phyloP scores from a whole-genome alignment of 2,888 invertebrate species.

The Acrobasis repandana region DNA sequence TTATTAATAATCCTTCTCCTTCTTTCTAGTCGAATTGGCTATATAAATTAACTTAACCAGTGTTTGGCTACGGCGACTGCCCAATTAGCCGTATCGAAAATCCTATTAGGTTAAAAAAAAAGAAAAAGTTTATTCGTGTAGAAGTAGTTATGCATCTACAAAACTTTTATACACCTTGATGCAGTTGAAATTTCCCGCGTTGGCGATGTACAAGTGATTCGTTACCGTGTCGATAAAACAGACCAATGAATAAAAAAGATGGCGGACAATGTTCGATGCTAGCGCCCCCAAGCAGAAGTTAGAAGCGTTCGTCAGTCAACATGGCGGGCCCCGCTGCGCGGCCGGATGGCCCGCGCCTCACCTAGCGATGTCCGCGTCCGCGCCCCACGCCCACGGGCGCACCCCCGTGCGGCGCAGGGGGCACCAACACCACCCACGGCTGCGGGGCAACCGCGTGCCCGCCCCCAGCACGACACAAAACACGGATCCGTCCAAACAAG shows the following conservation, averaged over 20 bases:
- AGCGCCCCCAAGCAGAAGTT: constrained; percentile 62
- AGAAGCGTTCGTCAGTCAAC: constrained; percentile 72
- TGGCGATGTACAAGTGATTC: constrained; percentile 40
- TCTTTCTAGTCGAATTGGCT: too few species aligned
- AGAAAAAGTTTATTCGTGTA: too few species aligned
- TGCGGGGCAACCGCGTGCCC: constrained; percentile 83
- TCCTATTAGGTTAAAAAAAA: too few species aligned
- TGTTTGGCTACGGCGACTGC: too few species aligned
- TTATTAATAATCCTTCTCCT: too few species aligned
- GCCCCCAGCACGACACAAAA: constrained; percentile 64
- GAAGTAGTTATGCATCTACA: background rate
- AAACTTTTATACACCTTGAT: background rate
- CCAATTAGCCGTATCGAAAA: too few species aligned
- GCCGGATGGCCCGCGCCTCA: constrained; percentile 69
- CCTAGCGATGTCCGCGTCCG: constrained; percentile 83
- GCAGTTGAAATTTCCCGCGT: constrained; percentile 52
- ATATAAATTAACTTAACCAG: too few species aligned
- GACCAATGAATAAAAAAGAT: constrained; percentile 62
- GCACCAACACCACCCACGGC: constrained; percentile 89
- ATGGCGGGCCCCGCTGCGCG: constrained; percentile 84
- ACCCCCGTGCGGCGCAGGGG: constrained; percentile 86
- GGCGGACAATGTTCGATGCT: constrained; percentile 59
- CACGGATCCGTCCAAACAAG: constrained; percentile 73
- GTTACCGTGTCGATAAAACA: constrained; percentile 65
- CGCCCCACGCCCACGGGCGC: constrained; percentile 83